Evolutionary conservation across 2,113 vertebrate genomes (phyloP).

Genomic region (Pelusios castaneus): DNA sequence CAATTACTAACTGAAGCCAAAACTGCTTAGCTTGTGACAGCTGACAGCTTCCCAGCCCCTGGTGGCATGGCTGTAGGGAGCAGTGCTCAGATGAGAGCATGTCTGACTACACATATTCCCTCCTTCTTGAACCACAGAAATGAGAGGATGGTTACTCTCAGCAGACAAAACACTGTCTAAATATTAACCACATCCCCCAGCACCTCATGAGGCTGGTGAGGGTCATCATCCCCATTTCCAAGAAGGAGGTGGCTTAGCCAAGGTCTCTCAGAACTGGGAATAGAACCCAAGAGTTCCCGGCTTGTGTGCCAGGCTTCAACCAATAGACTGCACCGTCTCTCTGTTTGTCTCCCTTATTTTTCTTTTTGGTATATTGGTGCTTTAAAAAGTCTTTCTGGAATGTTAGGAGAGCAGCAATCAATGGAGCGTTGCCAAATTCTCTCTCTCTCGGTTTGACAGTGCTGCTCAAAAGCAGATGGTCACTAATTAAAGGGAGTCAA

Average conservation of each 20-base stretch:
- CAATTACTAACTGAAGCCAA: neutral
- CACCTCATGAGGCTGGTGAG: neutral
- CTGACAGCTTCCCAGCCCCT: neutral
- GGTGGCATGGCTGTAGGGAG: neutral
- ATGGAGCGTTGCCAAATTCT: slow-evolving; percentile 43
- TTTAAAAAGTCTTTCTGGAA: slow-evolving; percentile 11
- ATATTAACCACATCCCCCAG: neutral
- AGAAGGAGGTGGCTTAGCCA: neutral
- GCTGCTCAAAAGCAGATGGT: slow-evolving; percentile 57
- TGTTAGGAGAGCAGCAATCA: slow-evolving; percentile 37
- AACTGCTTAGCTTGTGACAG: neutral
- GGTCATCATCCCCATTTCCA: neutral
- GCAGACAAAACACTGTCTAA: no score
- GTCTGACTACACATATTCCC: neutral
- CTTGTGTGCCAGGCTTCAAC: accelerated
- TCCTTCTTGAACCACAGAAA: neutral
- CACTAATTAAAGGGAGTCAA: slow-evolving; percentile 58
- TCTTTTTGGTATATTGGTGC: neutral
- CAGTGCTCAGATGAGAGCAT: neutral
- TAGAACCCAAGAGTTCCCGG: neutral
- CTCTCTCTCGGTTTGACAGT: slow-evolving; percentile 36
- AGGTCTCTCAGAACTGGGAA: neutral
- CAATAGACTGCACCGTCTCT: neutral
- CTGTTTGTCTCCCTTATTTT: neutral
- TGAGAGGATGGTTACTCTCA: neutral